A percentile compares a stretch with the other conserved stretches of the same genome.
Conservation (phyloP, 2,888 invertebrate genomes). For the Fissipunctia ypsillon region DNA sequence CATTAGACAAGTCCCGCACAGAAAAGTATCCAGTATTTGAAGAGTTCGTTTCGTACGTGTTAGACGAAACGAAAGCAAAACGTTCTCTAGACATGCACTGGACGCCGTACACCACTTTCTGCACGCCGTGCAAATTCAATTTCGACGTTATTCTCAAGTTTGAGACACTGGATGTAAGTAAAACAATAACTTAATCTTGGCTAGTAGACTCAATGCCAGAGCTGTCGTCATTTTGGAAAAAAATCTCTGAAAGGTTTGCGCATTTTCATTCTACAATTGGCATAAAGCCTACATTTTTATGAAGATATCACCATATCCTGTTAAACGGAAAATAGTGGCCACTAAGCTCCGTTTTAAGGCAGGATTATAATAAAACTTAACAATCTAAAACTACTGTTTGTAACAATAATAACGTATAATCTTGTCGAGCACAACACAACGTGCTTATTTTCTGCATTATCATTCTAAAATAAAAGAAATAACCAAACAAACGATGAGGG, state of each 20-base stretch:
- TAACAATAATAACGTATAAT: no score
- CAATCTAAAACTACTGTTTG: no score
- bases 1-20: constrained; percentile 66
- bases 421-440: no score
- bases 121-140: constrained; percentile 96
- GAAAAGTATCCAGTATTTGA: constrained; percentile 94
- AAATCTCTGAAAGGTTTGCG: not conserved
- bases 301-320: no score
- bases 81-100: constrained; percentile 95
- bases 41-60: constrained; percentile 94
- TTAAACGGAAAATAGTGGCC: no score
- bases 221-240: not conserved
- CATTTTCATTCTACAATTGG: constrained; percentile 21
- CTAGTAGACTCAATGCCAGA: not conserved
- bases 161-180: constrained; percentile 94
- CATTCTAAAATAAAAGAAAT: no score
- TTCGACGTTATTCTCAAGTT: constrained; percentile 96
- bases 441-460: no score
- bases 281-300: constrained; percentile 30
- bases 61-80: constrained; percentile 92
- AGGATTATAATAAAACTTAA: no score
- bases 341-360: no score
- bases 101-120: constrained; percentile 95
- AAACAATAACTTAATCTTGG: not conserved
- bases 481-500: no score